Evolutionary conservation across 2,888 invertebrate species (phyloP), one percentile per base, ranked within the genome.

Genomic region (Philereme vetulata): DNA sequence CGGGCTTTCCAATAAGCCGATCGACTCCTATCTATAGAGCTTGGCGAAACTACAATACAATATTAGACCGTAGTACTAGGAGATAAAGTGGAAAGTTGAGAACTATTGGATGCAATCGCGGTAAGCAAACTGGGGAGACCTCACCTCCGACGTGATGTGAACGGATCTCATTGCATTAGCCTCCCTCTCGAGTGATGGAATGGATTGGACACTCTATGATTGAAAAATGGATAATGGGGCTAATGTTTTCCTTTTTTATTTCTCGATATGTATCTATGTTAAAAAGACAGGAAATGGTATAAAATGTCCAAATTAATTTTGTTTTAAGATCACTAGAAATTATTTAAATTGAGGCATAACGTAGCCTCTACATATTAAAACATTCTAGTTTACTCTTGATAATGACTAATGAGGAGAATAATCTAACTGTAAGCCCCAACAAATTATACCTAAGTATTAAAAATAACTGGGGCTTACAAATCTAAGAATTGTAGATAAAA

Each of bases 1-100:
- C 48, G 66, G 70, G 72, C 71, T 76, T 71, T 71, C 67, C 72
- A 68, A 67, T 71, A 67, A 72, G 62, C 69, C 64, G 62, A 57
- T 67, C 51, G 54, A 68, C 67, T 68, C 68, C 64, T 44, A 63
- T 64, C 56, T 40, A 62, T 65, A 71, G 68, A 70, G 9, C 11
- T 10, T 10, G 46, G n/a, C 32, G 48, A 10, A 55, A 40, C 11
- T 34, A 33, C 45, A 52, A 43, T 4, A n/a, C 56, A 40, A 65
- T n/a, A 49, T 32, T 49, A 7, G 32, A 59, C 54, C 50, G 11
- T 62, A 54, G 40, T 51, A 36, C 51, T 4, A 44, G 55, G 21
- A 49, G 43, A 57, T 51, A 54, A 45, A 45, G 54, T 54, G 36
- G 46, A 53, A 57, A 54, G 35, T 55, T 21, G 46, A 51, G 40